These are phyloP conservation scores for Pagrus major DNA, from an alignment of 2,113 vertebrate genomes.

Conservation along the genomic window DNA sequence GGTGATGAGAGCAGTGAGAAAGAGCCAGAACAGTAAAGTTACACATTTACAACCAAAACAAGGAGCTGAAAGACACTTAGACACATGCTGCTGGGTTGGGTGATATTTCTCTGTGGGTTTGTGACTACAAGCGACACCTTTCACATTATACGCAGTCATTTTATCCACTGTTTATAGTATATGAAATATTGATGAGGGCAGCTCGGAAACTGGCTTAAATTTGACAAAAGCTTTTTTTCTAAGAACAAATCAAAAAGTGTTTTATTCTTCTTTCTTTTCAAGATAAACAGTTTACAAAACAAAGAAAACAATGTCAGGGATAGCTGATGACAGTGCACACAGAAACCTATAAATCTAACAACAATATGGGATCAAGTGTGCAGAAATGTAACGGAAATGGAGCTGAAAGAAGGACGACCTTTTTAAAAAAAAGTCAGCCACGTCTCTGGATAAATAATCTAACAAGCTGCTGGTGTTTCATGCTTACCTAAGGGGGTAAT, in stretches of 20 bases:
- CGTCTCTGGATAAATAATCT: background rate
- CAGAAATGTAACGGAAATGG: too few species aligned
- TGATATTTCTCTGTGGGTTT: too few species aligned
- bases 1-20: background rate
- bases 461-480: background rate
- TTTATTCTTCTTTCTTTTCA: background rate
- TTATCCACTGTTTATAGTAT: too few species aligned
- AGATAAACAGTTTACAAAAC: background rate
- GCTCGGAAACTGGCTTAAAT: too few species aligned
- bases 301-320: background rate
- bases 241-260: too few species aligned
- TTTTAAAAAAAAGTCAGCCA: background rate
- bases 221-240: too few species aligned
- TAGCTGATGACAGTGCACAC: background rate
- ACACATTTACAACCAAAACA: background rate
- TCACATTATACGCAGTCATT: background rate
- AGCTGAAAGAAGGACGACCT: background rate
- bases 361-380: background rate
- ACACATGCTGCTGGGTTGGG: background rate
- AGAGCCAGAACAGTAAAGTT: background rate
- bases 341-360: background rate
- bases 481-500: background rate
- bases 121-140: background rate
- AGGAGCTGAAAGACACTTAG: background rate
- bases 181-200: too few species aligned